These are phyloP conservation scores for Oligia strigilis DNA, from an alignment of 2,888 invertebrate species.

Conservation along the genomic window DNA sequence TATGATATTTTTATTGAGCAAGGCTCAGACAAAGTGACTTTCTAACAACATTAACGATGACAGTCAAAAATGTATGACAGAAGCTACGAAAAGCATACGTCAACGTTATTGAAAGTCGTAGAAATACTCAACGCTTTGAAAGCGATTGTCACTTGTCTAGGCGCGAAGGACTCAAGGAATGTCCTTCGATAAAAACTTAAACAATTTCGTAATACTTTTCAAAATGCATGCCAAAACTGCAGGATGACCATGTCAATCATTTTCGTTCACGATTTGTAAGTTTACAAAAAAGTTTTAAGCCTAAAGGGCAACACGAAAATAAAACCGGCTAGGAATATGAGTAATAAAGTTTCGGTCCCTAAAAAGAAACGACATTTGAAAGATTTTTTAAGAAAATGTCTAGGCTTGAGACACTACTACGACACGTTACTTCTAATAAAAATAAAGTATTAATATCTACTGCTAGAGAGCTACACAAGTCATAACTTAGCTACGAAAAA, in stretches of 20 bases:
- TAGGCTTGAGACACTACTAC: too few species aligned
- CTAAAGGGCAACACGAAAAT: neutral
- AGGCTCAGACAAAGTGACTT: too few species aligned
- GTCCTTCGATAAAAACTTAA: neutral
- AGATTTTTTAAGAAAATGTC: neutral
- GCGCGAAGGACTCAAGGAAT: neutral
- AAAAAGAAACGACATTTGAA: too few species aligned
- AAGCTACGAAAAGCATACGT: neutral
- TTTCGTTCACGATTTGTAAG: neutral
- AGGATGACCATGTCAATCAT: neutral
- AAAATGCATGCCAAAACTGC: too few species aligned
- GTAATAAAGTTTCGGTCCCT: neutral
- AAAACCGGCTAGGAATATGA: neutral
- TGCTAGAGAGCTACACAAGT: neutral
- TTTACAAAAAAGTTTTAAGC: neutral
- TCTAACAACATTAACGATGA: too few species aligned
- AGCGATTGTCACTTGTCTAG: neutral
- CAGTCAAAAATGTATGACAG: too few species aligned
- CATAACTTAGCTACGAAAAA: neutral
- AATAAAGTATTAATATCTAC: neutral
- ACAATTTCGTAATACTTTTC: neutral
- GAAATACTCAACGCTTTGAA: neutral
- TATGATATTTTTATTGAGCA: neutral
- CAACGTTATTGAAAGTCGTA: neutral
- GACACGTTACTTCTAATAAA: too few species aligned